Conservation (phyloP, 1,140 invertebrate species). For the Diabrotica undecimpunctata region DNA sequence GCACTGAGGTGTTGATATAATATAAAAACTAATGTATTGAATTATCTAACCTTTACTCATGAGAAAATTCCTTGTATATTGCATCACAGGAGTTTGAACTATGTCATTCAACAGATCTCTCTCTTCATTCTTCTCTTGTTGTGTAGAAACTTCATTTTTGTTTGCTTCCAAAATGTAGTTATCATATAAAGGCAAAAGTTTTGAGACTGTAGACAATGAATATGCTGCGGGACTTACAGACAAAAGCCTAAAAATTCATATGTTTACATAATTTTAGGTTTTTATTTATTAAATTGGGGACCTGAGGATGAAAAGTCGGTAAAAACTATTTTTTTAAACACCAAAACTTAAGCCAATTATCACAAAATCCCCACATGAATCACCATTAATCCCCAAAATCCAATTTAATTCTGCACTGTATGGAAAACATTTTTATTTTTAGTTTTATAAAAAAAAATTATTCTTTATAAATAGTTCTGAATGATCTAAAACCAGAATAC, state of each 20-base stretch:
- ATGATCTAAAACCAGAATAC: too few relatives aligned
- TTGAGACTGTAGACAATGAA: slow-evolving; percentile 63
- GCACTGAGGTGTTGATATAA: too few relatives aligned
- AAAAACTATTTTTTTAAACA: neutral
- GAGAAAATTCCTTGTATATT: slow-evolving; percentile 68
- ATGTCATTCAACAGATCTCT: slow-evolving; percentile 71
- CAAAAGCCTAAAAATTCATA: slow-evolving; percentile 55
- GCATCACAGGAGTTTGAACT: slow-evolving; percentile 70
- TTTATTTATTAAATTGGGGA: neutral
- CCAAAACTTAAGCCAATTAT: too few relatives aligned
- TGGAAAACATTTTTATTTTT: too few relatives aligned
- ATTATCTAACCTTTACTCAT: slow-evolving; percentile 57
- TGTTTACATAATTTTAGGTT: neutral
- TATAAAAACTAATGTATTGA: too few relatives aligned
- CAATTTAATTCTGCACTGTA: too few relatives aligned
- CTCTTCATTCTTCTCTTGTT: slow-evolving; percentile 71
- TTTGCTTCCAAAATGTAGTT: slow-evolving; percentile 73
- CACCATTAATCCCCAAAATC: too few relatives aligned
- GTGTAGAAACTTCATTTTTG: slow-evolving; percentile 73
- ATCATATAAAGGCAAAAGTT: slow-evolving; percentile 65
- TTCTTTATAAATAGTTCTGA: too few relatives aligned
- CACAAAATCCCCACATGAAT: too few relatives aligned
- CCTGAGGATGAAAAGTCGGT: neutral
- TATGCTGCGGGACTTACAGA: slow-evolving; percentile 55
- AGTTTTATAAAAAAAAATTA: too few relatives aligned